Conservation (phyloP, 1,140 invertebrate genomes). For the Platorchestia sp. region DNA sequence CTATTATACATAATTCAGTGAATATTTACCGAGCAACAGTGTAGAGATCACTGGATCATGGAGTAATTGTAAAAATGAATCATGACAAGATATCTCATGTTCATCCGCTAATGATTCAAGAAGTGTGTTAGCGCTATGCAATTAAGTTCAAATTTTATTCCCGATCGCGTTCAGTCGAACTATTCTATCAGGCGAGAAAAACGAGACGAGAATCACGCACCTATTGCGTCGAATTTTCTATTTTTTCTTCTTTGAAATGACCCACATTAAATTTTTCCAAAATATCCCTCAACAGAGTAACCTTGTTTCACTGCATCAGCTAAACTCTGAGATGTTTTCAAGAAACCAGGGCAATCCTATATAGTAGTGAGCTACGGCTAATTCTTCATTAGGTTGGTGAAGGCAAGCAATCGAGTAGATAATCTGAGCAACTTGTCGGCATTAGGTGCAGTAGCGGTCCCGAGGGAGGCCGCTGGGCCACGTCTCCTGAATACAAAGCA, state of each 20-base stretch:
- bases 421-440: slow-evolving; percentile 31
- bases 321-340: neutral
- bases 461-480: neutral
- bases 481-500: neutral
- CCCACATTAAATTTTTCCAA: neutral
- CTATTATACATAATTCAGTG: no score
- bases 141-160: no score
- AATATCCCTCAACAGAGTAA: neutral
- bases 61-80: no score
- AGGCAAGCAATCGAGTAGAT: neutral
- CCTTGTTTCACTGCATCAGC: neutral
- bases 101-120: no score
- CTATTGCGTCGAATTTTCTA: neutral
- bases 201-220: no score
- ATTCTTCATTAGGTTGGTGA: slow-evolving; percentile 24
- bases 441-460: neutral
- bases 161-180: no score
- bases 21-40: no score
- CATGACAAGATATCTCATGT: no score
- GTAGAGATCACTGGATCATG: no score
- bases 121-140: no score
- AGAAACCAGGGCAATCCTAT: neutral
- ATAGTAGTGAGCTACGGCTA: neutral
- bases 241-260: neutral
- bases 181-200: no score